Evolutionary conservation across 2,888 invertebrate species (phyloP).

Genomic region (Nephrotoma flavescens): DNA sequence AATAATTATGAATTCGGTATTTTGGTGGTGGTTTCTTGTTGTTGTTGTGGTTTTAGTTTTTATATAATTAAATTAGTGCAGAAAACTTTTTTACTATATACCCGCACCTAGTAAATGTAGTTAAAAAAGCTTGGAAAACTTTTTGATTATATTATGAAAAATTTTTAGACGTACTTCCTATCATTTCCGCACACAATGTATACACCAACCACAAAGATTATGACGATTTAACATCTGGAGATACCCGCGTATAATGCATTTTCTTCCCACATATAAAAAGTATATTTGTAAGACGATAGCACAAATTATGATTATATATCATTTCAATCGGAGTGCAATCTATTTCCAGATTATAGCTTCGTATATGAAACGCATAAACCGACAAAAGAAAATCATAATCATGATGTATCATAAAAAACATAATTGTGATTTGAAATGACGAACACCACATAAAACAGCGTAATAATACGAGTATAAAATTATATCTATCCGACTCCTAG

Average conservation of each 20-base stretch:
- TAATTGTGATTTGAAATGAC: no score
- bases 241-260: not conserved
- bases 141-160: not conserved
- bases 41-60: not conserved
- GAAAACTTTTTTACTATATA: not conserved
- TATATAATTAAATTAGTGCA: not conserved
- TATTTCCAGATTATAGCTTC: not conserved
- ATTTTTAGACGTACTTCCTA: not conserved
- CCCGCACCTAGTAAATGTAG: not conserved
- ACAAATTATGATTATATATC: not conserved
- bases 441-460: no score
- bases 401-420: no score
- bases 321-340: not conserved
- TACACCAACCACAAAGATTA: not conserved
- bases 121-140: not conserved
- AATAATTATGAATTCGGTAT: not conserved
- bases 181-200: not conserved
- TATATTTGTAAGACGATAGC: not conserved
- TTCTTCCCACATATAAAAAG: no score
- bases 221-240: not conserved
- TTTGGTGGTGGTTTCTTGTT: not conserved
- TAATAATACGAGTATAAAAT: no score
- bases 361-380: no score
- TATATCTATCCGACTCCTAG: no score
- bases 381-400: no score